Percentiles rank a stretch among this genome's conserved stretches.
Conservation (phyloP, 1,140 invertebrate genomes). For the Zaprionus ghesquierei region DNA sequence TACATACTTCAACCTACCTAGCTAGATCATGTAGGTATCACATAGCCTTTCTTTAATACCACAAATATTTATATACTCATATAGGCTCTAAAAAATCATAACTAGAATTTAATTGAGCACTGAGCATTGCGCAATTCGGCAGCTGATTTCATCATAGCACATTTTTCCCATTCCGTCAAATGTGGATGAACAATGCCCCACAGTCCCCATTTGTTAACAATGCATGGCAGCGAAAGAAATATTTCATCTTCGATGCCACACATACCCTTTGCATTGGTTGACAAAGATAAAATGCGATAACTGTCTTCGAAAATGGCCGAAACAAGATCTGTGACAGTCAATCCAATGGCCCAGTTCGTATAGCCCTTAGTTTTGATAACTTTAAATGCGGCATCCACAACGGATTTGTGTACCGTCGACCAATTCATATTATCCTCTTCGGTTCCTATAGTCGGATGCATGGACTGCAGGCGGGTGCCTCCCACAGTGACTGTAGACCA, state of each 20-base stretch:
- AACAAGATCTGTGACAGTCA: slow-evolving; percentile 88
- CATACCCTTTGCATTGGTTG: slow-evolving; percentile 89
- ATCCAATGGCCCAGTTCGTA: slow-evolving; percentile 93
- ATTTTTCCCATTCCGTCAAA: slow-evolving; percentile 86
- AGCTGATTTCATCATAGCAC: slow-evolving; percentile 83
- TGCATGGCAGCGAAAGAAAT: slow-evolving; percentile 91
- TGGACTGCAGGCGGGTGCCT: slow-evolving; percentile 84
- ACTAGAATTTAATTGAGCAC: slow-evolving; percentile 4
- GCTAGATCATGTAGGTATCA: too few species aligned
- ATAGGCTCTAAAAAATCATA: not conserved
- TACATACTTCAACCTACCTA: too few species aligned
- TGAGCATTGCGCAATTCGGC: slow-evolving; percentile 7
- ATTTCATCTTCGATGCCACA: slow-evolving; percentile 90
- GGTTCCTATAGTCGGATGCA: slow-evolving; percentile 88
- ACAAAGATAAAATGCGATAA: slow-evolving; percentile 90
- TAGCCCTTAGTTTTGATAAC: slow-evolving; percentile 93
- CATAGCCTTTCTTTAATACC: too few species aligned
- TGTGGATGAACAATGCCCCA: slow-evolving; percentile 88
- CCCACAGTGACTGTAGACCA: slow-evolving; percentile 89
- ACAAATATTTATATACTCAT: too few species aligned
- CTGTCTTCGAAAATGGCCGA: slow-evolving; percentile 89
- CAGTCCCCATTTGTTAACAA: slow-evolving; percentile 89
- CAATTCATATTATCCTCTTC: slow-evolving; percentile 89
- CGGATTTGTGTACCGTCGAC: slow-evolving; percentile 87
- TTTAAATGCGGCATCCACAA: slow-evolving; percentile 90